Evolutionary conservation across 1,140 invertebrate genomes (phyloP), one percentile per base, ranked within the genome.

Genomic region (Eciton burchellii): DNA sequence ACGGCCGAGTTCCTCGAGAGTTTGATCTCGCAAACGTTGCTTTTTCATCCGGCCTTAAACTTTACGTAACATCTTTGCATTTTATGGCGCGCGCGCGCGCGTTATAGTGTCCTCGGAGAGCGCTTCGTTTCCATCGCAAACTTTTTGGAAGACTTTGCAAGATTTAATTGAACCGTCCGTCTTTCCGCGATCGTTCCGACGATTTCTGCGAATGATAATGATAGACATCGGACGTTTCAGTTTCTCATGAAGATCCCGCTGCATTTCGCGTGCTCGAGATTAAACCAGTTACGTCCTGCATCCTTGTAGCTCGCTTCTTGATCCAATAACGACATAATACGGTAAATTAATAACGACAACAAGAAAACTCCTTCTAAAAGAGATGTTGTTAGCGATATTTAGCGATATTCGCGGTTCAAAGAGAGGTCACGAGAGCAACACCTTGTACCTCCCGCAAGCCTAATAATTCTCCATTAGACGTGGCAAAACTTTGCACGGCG

Each of bases 11-110:
- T 68, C 26, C 47, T 45, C 3, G 24, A 29, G 63, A 68, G 68
- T 79, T 59, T 14, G 35, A 35, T 57, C 52, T 54, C 47, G 65
- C 24, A 68, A 26, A 68, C 41, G 35, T 56, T 43, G 63, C 35
- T 79, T 68, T 35, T 79, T 68, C 52, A 41, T 70, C 12, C 35
- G 45, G 49, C 26, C 24, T 54, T 56, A 26, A 79, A 79, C 35
- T 70, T 79, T 70, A 26, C 35, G 35, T 70, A 70, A 79, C 12
- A 70, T 56, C 68, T 68, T 68, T 56, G 35, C 35, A 79, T 24
- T 68, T 43, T 9, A 29, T 47, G 26, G 14, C n/a, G 21, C 16
- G 29, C 49, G 41, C 8, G n/a, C 41, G 63, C 49, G 24, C 49
- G 43, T 8, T 45, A 21, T 35, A 57, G n/a, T n/a, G n/a, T n/a